phyloP scores from a whole-genome alignment of 2,113 vertebrate genomes.

The Spea multiplicata region DNA sequence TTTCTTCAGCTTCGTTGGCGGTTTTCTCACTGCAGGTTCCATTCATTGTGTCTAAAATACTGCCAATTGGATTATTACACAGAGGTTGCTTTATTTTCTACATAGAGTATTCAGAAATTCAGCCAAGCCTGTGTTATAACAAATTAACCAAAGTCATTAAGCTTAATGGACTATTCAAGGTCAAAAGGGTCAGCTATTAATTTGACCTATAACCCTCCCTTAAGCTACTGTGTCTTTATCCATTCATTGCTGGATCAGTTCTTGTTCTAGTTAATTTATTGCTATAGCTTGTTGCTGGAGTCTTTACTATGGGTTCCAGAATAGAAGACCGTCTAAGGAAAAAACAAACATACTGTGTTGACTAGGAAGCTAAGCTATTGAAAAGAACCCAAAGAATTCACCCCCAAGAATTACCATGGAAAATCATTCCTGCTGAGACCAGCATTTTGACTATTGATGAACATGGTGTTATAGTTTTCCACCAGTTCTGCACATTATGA shows the following conservation, averaged over 20 bases:
- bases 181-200: conserved; percentile 38
- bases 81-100: conserved; percentile 38
- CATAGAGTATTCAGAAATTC: conserved; percentile 30
- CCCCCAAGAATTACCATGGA: background rate
- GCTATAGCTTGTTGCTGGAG: conserved; percentile 7
- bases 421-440: background rate
- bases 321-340: background rate
- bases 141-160: conserved; percentile 44
- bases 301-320: conserved; percentile 27
- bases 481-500: background rate
- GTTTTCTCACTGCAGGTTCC: conserved; percentile 11
- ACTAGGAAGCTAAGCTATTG: background rate
- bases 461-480: background rate
- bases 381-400: background rate
- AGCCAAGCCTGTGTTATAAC: conserved; percentile 40
- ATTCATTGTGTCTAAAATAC: conserved; percentile 27
- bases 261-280: conserved; percentile 35
- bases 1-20: background rate
- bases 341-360: background rate
- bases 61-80: conserved; percentile 43
- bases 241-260: conserved; percentile 32
- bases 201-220: conserved; percentile 39
- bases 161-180: conserved; percentile 40
- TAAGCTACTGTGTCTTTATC: conserved; percentile 40
- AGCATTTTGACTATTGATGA: background rate